Conservation (phyloP, 2,888 invertebrate species). For the Plagodis pulveraria region DNA sequence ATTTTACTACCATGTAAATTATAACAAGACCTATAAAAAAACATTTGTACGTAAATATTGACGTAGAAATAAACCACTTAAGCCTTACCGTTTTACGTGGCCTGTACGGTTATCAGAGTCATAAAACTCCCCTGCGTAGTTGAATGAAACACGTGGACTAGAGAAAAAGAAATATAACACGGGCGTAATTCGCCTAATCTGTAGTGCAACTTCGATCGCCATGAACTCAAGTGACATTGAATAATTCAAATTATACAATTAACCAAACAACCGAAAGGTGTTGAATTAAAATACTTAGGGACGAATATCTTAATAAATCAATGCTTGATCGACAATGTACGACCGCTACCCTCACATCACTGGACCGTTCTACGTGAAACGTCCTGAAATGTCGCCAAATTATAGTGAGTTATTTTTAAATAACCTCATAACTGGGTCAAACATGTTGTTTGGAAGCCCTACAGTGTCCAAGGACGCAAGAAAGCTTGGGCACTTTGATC, state of each 20-base stretch:
- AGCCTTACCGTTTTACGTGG: constrained; percentile 3
- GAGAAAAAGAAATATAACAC: constrained; percentile 60
- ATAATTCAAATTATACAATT: constrained; percentile 26
- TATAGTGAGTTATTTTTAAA: constrained; percentile 51
- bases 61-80: constrained; percentile 10
- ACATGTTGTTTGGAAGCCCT: constrained; percentile 26
- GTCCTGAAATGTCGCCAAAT: constrained; percentile 52
- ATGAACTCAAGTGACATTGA: constrained; percentile 57
- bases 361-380: constrained; percentile 55
- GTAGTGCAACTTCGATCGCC: constrained; percentile 48
- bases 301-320: constrained; percentile 4
- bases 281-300: neutral
- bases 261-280: neutral
- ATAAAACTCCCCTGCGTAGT: constrained; percentile 54
- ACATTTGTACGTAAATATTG: constrained; percentile 17
- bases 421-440: constrained; percentile 30
- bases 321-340: constrained; percentile 40
- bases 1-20: too few relatives aligned
- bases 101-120: constrained; percentile 44
- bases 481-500: constrained; percentile 15
- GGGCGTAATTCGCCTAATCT: constrained; percentile 41
- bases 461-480: constrained; percentile 13
- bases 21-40: neutral
- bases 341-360: constrained; percentile 47
- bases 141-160: constrained; percentile 47